Evolutionary conservation across 2,888 invertebrate species (phyloP), one percentile per base, ranked within the genome.

Genomic region (Bombylius major): DNA sequence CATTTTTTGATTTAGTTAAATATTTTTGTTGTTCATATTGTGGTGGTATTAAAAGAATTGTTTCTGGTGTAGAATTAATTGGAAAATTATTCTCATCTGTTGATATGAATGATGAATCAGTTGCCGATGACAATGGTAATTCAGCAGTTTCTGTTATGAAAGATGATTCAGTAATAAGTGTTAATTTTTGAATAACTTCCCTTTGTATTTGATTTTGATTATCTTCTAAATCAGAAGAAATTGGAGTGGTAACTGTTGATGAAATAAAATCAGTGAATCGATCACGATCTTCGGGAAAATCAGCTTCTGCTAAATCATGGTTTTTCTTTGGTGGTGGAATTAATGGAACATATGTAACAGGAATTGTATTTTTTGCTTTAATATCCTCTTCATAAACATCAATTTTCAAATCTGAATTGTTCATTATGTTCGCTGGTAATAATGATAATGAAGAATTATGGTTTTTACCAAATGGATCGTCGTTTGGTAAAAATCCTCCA

Each of bases 401-500:
- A 36, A 7, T 8, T 7, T 36, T 36, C 11, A 11, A 11, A 42
- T 42, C 39, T 11, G 11, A 42, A 1, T 42, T 42, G 11, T 42
- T 42, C 36, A 4, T 36, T 6, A 36, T 36, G 9, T 36, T 36
- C 4, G 6, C 9, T 36, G 36, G 9, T 9, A 9, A 36, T 4
- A 11, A 42, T 42, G 39, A 42, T 42, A 1, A 11, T 42, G 39
- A 42, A 11, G 39, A 42, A 11, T 4, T 42, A 8, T 42, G 39
- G 5, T 42, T 42, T 36, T 36, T 8, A 4, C 39, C 39, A 11
- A n/a, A 58, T 36, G 75, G 80, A 67, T 78, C 80, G 67, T 67
- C 68, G 31, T 84, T 82, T 0, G 89, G 89, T 67, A 78, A 80
- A 65, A 89, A 89, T 8, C 89, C 89, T 45, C 86, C 83, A 58